Evolutionary conservation across 2,797 vertebrate genomes (phyloP).

Genomic region (Anableps anableps): DNA sequence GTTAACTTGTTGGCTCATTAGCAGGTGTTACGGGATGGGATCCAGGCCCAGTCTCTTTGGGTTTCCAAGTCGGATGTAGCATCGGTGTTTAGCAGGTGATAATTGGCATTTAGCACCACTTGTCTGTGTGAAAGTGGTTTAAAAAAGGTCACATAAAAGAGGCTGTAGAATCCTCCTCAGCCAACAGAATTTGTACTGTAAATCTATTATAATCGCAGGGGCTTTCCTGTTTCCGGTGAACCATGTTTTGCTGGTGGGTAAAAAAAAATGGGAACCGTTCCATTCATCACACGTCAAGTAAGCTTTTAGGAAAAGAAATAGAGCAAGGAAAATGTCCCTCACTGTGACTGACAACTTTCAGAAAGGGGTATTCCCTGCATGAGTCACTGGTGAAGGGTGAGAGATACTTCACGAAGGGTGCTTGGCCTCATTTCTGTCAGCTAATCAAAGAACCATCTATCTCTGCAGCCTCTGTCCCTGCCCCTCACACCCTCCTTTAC

Average conservation of each 20-base stretch:
- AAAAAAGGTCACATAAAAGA: constrained; percentile 36
- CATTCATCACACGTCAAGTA: constrained; percentile 54
- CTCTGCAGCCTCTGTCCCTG: constrained; percentile 18
- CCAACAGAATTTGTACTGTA: constrained; percentile 56
- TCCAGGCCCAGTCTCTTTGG: constrained; percentile 49
- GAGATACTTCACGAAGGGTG: constrained; percentile 33
- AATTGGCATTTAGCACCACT: constrained; percentile 72
- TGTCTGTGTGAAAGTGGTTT: constrained; percentile 63
- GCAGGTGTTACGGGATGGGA: constrained; percentile 75
- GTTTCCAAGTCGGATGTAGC: constrained; percentile 60
- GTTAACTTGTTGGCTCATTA: constrained; percentile 76
- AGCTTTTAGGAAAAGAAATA: constrained; percentile 42
- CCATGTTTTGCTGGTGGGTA: constrained; percentile 46
- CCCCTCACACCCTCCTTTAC: constrained; percentile 9
- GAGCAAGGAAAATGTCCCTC: constrained; percentile 41
- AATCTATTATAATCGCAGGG: constrained; percentile 61
- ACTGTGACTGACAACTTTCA: constrained; percentile 57
- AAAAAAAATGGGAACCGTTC: constrained; percentile 50
- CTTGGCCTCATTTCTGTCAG: constrained; percentile 39
- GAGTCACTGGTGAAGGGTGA: constrained; percentile 29
- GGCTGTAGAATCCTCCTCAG: constrained; percentile 24
- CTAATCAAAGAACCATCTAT: constrained; percentile 51
- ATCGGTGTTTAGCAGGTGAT: constrained; percentile 73
- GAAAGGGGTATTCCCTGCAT: constrained; percentile 36
- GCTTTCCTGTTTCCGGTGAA: constrained; percentile 60